phyloP scores from a whole-genome alignment of 2,113 vertebrate genomes.

The Oryzias celebensis region DNA sequence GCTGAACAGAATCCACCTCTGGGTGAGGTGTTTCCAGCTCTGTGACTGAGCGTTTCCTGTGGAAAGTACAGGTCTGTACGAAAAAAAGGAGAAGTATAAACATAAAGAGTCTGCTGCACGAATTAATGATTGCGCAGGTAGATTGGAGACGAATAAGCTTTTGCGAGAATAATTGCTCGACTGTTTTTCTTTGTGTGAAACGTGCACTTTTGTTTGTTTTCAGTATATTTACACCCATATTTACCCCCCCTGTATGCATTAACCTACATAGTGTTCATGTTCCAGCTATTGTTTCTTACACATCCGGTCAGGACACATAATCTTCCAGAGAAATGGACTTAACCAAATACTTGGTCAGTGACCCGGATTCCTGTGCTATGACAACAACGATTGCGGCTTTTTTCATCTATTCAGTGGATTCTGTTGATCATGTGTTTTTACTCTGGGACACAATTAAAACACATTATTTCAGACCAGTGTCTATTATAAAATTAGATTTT shows the following conservation, averaged over 20 bases:
- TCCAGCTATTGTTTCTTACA: constrained; percentile 33
- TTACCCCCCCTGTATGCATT: constrained; percentile 19
- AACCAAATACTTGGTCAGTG: constrained; percentile 55
- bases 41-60: constrained; percentile 58
- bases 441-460: neutral
- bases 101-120: constrained; percentile 14
- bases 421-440: constrained; percentile 4
- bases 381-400: constrained; percentile 34
- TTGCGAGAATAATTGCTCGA: constrained; percentile 7
- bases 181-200: neutral
- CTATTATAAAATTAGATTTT: neutral
- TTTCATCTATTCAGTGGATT: constrained; percentile 5
- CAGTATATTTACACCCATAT: neutral
- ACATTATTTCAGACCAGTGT: neutral
- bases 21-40: constrained; percentile 32
- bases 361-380: constrained; percentile 37
- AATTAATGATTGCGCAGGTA: constrained; percentile 38
- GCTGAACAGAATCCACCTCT: constrained; percentile 14
- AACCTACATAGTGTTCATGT: constrained; percentile 12
- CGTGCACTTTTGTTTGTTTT: constrained; percentile 15
- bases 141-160: neutral
- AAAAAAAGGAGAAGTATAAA: constrained; percentile 55
- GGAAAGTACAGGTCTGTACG: constrained; percentile 59
- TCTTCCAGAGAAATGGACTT: constrained; percentile 45
- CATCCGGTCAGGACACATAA: constrained; percentile 47